Base-by-base conservation (phyloP, 23 tunicate genomes). In the Pegea sp. region DNA sequence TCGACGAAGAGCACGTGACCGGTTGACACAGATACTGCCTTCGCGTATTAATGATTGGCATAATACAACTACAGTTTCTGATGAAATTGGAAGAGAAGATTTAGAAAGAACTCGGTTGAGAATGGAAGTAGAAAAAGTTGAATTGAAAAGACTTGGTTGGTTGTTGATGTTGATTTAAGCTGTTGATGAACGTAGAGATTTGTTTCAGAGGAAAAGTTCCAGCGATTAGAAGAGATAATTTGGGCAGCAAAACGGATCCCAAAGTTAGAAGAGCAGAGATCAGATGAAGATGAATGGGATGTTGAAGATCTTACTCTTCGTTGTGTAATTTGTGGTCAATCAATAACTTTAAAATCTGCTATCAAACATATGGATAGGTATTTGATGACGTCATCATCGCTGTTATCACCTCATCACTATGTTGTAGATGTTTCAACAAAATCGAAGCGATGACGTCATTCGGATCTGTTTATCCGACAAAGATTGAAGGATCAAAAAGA, bases 351-450 rank as follows among this genome's bases (percentile, higher is more conserved):
- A 6, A 66, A 59, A 29, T 61, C 42, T 38, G 93, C 93, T 1
- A 66, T 80, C 22, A 80, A 80, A 32, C 93, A 80, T 42, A 80
- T 80, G 93, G 93, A 80, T 51, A 71, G 56, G 90, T 77, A 53
- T 3, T 43, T 32, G 2, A 22, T 30, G 2, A 19, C 21, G 5
- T 53, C 30, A 58, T n/a, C 23, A 2, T 2, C 29, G 26, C 4
- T 24, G 2, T 3, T 53, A 5, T 22, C n/a, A 30, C 23, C 32
- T 57, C 32, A n/a, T 1, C 38, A 23, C 25, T 5, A 8, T 42
- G 5, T 61, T 57, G 50, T 65, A 76, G 76, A 59, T 79, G 96
- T 48, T 84, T 74, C 76, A 74, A 68, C 44, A 84, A 84, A 44
- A 84, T 84, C 25, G 96, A 84, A 59, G 74, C 96, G 4, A 76